Percentiles rank a stretch among this genome's conserved stretches.
Evolutionary conservation across 2,113 vertebrate species (phyloP).

Genomic region (Oreocharis arfaki): DNA sequence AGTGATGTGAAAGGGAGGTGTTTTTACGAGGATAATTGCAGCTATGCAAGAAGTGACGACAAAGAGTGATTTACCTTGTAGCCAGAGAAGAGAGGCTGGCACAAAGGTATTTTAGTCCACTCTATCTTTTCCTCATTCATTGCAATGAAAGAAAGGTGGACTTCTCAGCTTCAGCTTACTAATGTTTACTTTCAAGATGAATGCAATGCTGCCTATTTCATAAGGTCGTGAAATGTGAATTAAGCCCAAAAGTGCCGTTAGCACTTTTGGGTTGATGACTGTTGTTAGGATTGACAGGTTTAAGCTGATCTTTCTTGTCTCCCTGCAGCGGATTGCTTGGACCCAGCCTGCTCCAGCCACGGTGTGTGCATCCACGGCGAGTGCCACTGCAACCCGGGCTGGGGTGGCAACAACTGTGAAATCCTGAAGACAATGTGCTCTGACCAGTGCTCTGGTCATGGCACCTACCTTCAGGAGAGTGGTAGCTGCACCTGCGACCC

Average conservation of each 20-base stretch:
- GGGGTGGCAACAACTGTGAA: slow-evolving; percentile 91
- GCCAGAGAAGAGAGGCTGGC: background rate
- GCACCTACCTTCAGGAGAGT: slow-evolving; percentile 88
- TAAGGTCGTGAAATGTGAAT: background rate
- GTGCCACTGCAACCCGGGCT: slow-evolving; percentile 94
- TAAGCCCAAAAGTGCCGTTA: background rate
- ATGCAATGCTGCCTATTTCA: background rate
- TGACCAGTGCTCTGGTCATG: slow-evolving; percentile 93
- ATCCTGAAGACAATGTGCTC: slow-evolving; percentile 92
- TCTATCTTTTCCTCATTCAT: background rate
- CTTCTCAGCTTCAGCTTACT: background rate
- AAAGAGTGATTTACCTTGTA: background rate
- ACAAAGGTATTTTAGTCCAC: background rate
- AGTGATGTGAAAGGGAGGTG: background rate
- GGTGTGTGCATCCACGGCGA: slow-evolving; percentile 92
- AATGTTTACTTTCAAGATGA: background rate
- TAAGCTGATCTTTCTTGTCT: background rate
- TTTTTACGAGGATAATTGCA: background rate
- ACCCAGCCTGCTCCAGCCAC: slow-evolving; percentile 89
- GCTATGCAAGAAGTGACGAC: background rate
- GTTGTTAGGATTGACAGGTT: background rate
- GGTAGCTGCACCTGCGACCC: slow-evolving; percentile 89
- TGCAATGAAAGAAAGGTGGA: background rate
- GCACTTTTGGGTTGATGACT: background rate
- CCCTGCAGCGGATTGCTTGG: slow-evolving; percentile 87